Percentiles rank a stretch among this genome's conserved stretches.
Conservation (phyloP, 2,797 vertebrate genomes). For the Takifugu ocellatus region DNA sequence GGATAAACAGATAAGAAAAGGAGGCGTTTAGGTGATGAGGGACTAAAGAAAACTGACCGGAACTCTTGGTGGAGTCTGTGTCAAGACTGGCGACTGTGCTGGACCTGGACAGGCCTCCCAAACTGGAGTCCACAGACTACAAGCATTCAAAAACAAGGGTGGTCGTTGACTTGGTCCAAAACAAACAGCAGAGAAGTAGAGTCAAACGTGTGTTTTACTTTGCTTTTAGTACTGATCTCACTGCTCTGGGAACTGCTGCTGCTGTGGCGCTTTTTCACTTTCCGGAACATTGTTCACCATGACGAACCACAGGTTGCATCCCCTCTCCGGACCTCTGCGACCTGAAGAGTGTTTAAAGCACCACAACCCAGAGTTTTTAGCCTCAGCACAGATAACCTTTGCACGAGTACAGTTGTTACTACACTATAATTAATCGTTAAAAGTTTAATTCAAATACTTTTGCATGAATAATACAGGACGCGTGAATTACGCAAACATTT, state of each 20-base stretch:
- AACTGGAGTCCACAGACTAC: constrained; percentile 96
- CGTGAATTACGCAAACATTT: too few relatives aligned
- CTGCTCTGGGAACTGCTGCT: constrained; percentile 99
- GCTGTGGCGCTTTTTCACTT: constrained; percentile 97
- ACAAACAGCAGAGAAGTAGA: not conserved
- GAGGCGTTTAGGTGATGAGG: not conserved
- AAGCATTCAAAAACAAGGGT: not conserved
- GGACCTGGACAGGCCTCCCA: constrained; percentile 94
- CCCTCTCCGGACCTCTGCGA: constrained; percentile 36
- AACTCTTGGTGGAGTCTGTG: constrained; percentile 95
- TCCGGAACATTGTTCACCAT: constrained; percentile 94
- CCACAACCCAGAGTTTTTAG: too few relatives aligned
- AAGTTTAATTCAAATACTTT: not conserved
- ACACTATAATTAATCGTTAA: too few relatives aligned
- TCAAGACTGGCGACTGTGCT: constrained; percentile 98
- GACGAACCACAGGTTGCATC: constrained; percentile 52
- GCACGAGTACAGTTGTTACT: too few relatives aligned
- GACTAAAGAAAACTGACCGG: constrained; percentile 72
- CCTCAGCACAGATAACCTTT: not conserved
- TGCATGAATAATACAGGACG: too few relatives aligned
- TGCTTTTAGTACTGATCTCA: constrained; percentile 98
- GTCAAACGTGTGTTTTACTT: constrained; percentile 71
- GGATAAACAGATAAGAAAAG: not conserved
- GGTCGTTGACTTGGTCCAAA: not conserved
- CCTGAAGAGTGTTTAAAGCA: constrained; percentile 13